Conservation (phyloP, 2,888 invertebrate species). For the Polia nebulosa region DNA sequence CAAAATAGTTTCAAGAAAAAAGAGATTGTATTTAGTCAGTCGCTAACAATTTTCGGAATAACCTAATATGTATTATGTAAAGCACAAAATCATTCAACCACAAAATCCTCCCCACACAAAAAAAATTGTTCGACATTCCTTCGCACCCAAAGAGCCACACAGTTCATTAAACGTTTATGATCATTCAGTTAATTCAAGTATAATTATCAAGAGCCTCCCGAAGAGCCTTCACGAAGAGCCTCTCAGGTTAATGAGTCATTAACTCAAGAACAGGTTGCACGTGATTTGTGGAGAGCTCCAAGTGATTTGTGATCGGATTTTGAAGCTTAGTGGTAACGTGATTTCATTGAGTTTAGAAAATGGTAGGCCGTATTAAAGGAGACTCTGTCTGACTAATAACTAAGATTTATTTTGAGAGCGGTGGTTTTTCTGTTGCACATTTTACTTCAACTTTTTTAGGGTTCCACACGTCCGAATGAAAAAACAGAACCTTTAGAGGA, state of each 20-base stretch:
- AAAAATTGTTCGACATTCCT: neutral
- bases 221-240: slow-evolving; percentile 15
- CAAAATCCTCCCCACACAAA: neutral
- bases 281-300: slow-evolving; percentile 41
- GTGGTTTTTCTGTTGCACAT: neutral
- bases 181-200: slow-evolving; percentile 60
- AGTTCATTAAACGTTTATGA: slow-evolving; percentile 61
- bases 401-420: neutral
- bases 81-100: neutral
- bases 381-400: too few relatives aligned
- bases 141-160: slow-evolving; percentile 20
- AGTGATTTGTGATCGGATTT: slow-evolving; percentile 56
- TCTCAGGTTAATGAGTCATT: slow-evolving; percentile 59
- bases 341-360: slow-evolving; percentile 17
- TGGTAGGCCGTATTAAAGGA: neutral
- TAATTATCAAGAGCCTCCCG: slow-evolving; percentile 49
- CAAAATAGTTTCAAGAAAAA: too few relatives aligned
- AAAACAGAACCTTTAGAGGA: too few relatives aligned
- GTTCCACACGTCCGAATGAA: too few relatives aligned
- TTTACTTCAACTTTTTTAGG: too few relatives aligned
- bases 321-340: slow-evolving; percentile 30
- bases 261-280: slow-evolving; percentile 54
- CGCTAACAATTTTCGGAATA: too few relatives aligned
- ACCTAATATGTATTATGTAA: neutral
- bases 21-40: too few relatives aligned